phyloP scores from a whole-genome alignment of 2,888 invertebrate species.

The Noctua comes region DNA sequence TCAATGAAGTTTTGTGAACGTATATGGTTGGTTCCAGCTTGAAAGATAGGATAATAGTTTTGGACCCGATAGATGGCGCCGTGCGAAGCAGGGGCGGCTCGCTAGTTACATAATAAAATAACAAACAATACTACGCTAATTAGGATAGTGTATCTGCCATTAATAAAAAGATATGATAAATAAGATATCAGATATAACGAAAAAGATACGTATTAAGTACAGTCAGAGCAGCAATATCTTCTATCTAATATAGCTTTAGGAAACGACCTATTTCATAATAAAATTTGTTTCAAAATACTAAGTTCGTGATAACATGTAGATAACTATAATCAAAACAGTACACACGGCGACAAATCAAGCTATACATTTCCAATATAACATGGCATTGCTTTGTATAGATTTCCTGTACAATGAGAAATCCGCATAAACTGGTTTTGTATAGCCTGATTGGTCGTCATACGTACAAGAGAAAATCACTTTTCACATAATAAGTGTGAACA shows the following conservation, averaged over 20 bases:
- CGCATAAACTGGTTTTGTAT: too few relatives aligned
- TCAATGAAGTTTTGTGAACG: not conserved
- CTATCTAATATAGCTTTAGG: not conserved
- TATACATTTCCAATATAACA: too few relatives aligned
- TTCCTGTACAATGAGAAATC: too few relatives aligned
- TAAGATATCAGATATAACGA: slow-evolving; percentile 5
- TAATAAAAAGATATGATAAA: slow-evolving; percentile 13
- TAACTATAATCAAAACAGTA: not conserved
- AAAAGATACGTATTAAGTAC: slow-evolving; percentile 8
- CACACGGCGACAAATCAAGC: not conserved
- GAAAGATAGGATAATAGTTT: not conserved
- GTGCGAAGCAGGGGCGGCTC: not conserved
- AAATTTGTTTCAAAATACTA: not conserved
- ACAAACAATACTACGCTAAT: not conserved
- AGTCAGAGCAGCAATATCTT: not conserved
- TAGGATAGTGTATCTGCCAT: not conserved
- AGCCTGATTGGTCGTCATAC: too few relatives aligned
- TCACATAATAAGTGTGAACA: not conserved
- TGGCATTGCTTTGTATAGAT: too few relatives aligned
- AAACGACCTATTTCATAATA: not conserved
- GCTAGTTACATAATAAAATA: not conserved
- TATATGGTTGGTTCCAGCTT: not conserved
- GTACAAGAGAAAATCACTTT: not conserved
- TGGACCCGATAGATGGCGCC: not conserved
- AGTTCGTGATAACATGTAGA: not conserved